Conservation (phyloP, 2,797 vertebrate species). For the Coracias cyanogaster region DNA sequence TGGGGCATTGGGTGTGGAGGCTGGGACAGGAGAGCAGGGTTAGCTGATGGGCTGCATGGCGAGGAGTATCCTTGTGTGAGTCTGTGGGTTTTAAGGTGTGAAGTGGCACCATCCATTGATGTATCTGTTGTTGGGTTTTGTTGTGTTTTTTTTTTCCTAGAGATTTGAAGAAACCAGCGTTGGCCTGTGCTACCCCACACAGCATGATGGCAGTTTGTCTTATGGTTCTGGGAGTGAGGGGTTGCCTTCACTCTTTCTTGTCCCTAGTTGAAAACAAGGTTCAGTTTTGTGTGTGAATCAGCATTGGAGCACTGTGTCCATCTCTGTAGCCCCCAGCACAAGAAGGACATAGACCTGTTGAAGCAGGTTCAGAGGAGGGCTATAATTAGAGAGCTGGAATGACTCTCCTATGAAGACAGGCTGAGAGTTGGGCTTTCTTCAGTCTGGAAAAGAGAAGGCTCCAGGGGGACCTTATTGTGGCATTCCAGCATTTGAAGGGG, state of each 20-base stretch:
- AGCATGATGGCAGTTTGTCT: neutral
- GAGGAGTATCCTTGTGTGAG: neutral
- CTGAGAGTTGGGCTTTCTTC: too few species aligned
- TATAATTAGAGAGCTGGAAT: too few species aligned
- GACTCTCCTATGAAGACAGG: too few species aligned
- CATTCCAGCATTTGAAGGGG: too few species aligned
- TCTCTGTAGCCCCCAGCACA: too few species aligned
- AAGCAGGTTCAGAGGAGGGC: too few species aligned
- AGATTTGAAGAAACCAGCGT: neutral
- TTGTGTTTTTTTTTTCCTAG: neutral
- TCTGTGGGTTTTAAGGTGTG: neutral
- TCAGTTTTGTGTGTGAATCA: neutral
- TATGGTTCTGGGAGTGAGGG: neutral
- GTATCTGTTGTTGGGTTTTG: neutral
- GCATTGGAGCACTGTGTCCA: too few species aligned
- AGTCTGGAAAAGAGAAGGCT: too few species aligned
- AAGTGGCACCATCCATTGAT: neutral
- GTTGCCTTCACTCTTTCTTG: neutral
- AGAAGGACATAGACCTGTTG: too few species aligned
- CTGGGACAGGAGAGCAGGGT: neutral
- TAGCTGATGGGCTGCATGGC: neutral
- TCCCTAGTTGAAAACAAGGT: neutral
- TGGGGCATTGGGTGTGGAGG: fast-evolving
- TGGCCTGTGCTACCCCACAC: fast-evolving
- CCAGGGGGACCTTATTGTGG: too few species aligned